Evolutionary conservation across 2,888 invertebrate species (phyloP), one percentile per base, ranked within the genome.

Genomic region (Aporophyla lueneburgensis): DNA sequence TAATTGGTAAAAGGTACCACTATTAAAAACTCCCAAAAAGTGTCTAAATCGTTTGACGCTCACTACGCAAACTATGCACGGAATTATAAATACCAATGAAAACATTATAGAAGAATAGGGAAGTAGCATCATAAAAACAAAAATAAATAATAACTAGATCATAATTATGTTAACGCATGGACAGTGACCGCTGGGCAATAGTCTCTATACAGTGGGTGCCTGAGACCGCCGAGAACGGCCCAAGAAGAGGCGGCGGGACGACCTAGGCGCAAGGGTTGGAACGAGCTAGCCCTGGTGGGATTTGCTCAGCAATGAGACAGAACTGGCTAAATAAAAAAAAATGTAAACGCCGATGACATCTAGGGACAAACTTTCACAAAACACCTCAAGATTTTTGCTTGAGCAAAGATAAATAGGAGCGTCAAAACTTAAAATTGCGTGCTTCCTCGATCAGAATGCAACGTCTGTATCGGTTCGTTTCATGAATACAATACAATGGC

Each of bases 401-500:
- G 54, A 69, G 4, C 9, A 58, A 58, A 63, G 9, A 7, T 9
- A 1, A 76, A 75, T 66, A 63, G 10, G 1, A 63, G 24, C 14
- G 56, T 66, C 43, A 40, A 71, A 59, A n/a, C 43, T 12, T 49
- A n/a, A 54, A 76, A 56, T n/a, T 24, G 21, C 46, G 53, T 33
- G n/a, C 71, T 71, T 65, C 54, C 63, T 77, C 40, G 54, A 54
- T 65, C 61, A 58, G 14, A 79, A 69, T 61, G 58, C 27, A 49
- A 49, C n/a, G 40, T 49, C 53, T 70, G 12, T 43, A 71, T 49
- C 63, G 49, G 66, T 68, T 62, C 33, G 49, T 74, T 58, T 63
- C 66, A 62, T 49, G 46, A 67, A 74, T 68, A 66, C 69, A 63
- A 61, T 33, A 66, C 74, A 76, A 80, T 73, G 51, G 59, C 43